Percentiles rank a stretch among this genome's conserved stretches.
Conservation (phyloP, 92 coral and sea anemone genomes). For the Phenganax subtilis region DNA sequence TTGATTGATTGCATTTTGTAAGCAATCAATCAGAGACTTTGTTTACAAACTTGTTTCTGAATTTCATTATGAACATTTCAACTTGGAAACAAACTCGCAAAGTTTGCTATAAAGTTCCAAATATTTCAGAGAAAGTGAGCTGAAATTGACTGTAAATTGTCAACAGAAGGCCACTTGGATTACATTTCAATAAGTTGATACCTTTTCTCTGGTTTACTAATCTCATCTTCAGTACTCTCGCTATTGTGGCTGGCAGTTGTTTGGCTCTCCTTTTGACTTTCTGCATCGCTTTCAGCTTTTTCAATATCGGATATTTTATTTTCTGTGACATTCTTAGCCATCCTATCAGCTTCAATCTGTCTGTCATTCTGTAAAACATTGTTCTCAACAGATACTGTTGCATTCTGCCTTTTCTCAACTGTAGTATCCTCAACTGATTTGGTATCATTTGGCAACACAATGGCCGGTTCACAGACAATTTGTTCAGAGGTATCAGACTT, state of each 20-base stretch:
- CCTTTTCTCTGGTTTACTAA: slow-evolving; percentile 17
- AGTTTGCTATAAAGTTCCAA: no score
- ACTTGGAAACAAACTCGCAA: no score
- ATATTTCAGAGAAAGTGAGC: no score
- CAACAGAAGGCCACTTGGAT: no score
- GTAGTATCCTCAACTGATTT: background rate
- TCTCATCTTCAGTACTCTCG: slow-evolving; percentile 38
- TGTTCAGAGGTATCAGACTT: no score
- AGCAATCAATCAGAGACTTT: no score
- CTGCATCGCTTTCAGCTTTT: slow-evolving; percentile 22
- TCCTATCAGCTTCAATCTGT: slow-evolving; percentile 16
- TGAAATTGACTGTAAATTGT: no score
- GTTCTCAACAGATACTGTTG: background rate
- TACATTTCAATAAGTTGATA: slow-evolving; percentile 3
- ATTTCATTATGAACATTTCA: no score
- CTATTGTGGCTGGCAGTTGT: slow-evolving; percentile 25
- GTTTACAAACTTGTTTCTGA: no score
- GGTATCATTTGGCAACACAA: background rate
- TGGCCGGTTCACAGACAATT: background rate
- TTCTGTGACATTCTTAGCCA: slow-evolving; percentile 29
- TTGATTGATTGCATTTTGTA: no score
- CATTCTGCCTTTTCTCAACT: background rate
- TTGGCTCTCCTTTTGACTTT: slow-evolving; percentile 30
- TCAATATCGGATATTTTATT: slow-evolving; percentile 19
- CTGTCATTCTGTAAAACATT: background rate